Conservation (phyloP, 2,113 vertebrate species). For the Meleagris gallopavo region DNA sequence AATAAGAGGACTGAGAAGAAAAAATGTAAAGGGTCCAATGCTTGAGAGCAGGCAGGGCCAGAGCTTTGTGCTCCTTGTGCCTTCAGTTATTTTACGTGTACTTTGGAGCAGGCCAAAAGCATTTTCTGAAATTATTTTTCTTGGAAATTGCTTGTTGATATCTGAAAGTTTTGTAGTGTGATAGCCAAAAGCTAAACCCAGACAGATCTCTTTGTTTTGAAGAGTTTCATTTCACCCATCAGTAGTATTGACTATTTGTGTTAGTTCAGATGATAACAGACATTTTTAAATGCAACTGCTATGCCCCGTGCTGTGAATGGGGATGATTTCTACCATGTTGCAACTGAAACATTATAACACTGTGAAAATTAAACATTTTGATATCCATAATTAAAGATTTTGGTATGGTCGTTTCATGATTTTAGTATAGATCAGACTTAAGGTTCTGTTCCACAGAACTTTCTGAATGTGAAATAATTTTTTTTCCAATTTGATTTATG, state of each 20-base stretch:
- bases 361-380: neutral
- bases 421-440: neutral
- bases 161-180: neutral
- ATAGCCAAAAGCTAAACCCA: neutral
- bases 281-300: neutral
- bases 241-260: neutral
- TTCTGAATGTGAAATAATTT: neutral
- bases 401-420: neutral
- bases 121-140: neutral
- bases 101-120: neutral
- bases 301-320: neutral
- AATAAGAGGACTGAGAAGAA: neutral
- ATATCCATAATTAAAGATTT: neutral
- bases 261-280: neutral
- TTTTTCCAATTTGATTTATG: neutral
- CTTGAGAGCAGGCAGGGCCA: neutral
- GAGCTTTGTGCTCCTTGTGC: neutral
- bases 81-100: neutral
- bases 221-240: neutral
- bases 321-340: neutral
- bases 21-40: rapidly evolving
- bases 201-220: neutral
- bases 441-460: neutral
- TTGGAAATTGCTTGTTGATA: neutral
- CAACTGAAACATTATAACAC: neutral